These are phyloP conservation scores for Polymixis flavicincta DNA, from an alignment of 2,888 invertebrate species.

Conservation along the genomic window DNA sequence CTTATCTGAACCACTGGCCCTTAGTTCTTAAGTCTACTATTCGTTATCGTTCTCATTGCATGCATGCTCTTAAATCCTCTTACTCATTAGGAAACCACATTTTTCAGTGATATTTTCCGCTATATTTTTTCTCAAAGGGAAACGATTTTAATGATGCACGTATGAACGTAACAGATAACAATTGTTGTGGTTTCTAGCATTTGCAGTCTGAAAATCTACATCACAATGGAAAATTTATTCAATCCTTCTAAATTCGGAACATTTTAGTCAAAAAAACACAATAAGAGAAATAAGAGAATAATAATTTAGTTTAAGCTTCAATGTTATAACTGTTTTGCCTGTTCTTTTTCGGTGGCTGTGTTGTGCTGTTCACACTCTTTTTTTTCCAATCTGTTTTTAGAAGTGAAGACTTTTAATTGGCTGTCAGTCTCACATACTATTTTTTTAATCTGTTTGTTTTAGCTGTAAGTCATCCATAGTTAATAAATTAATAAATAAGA, in stretches of 20 bases:
- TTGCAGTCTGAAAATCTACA: not conserved
- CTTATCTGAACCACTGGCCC: too few species aligned
- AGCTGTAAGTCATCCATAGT: too few species aligned
- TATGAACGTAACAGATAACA: not conserved
- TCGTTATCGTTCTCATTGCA: not conserved
- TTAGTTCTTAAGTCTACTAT: not conserved
- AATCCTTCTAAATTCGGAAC: not conserved
- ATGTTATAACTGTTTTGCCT: too few species aligned
- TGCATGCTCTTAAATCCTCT: not conserved
- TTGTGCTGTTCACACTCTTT: too few species aligned
- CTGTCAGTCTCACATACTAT: too few species aligned
- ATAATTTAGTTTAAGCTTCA: too few species aligned
- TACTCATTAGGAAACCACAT: not conserved
- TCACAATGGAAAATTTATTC: not conserved
- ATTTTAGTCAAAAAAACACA: not conserved
- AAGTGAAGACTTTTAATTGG: too few species aligned
- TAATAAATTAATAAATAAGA: too few species aligned
- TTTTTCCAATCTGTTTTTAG: too few species aligned
- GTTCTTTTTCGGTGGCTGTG: too few species aligned
- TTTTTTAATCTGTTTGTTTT: too few species aligned
- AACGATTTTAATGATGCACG: slow-evolving; percentile 1
- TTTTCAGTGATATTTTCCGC: not conserved
- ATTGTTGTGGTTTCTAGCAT: not conserved
- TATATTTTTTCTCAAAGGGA: not conserved
- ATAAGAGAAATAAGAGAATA: too few species aligned